phyloP scores from a whole-genome alignment of 2,888 invertebrate genomes.

The Trichogramma evanescens region DNA sequence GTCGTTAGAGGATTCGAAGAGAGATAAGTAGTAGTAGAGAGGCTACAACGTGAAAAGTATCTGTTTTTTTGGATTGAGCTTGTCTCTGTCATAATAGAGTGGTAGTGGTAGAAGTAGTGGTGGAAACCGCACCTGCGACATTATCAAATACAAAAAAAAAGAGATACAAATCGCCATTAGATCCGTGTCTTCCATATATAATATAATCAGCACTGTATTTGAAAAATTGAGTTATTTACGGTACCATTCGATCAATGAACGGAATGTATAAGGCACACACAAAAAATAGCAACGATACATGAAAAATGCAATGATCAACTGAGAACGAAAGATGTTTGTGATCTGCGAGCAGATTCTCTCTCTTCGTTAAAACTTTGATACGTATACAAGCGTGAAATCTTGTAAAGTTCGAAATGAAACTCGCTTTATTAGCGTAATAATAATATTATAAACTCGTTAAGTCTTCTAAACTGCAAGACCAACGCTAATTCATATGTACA shows the following conservation, averaged over 20 bases:
- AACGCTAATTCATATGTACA: too few species aligned
- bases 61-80: not conserved
- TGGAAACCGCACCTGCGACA: conserved; percentile 37
- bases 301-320: too few species aligned
- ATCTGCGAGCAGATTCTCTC: not conserved
- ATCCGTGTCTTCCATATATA: not conserved
- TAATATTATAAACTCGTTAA: too few species aligned
- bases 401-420: not conserved
- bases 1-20: conserved; percentile 1
- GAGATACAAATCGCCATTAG: conserved; percentile 28
- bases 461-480: too few species aligned
- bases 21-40: conserved; percentile 10
- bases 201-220: not conserved
- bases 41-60: not conserved
- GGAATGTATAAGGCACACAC: not conserved
- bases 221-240: not conserved
- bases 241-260: not conserved
- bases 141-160: conserved; percentile 30
- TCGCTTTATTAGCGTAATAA: too few species aligned
- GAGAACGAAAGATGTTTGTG: not conserved
- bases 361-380: not conserved
- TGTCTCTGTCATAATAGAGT: conserved; percentile 26
- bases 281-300: not conserved
- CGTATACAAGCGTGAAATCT: not conserved
- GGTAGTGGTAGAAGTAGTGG: conserved; percentile 27